A percentile compares a stretch with the other conserved stretches of the same genome.
Conservation (phyloP, 1,140 invertebrate species). For the Antheraea pernyi region DNA sequence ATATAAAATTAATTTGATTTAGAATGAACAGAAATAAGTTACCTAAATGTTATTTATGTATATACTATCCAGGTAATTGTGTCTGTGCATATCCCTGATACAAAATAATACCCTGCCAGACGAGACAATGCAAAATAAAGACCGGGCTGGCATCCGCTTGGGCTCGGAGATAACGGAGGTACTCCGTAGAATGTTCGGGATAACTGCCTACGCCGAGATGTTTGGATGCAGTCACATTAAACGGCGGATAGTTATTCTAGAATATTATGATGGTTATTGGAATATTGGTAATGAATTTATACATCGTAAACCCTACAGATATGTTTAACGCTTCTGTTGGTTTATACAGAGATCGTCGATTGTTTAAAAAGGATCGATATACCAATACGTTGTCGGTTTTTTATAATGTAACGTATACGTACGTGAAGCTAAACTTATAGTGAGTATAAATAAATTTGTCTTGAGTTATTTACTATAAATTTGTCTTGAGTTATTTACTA, state of each 20-base stretch:
- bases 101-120: constrained; percentile 11
- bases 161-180: constrained; percentile 9
- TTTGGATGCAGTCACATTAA: constrained; percentile 11
- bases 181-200: constrained; percentile 14
- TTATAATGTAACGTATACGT: too few species aligned
- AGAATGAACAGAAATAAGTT: neutral
- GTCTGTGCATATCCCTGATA: constrained; percentile 1
- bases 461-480: too few species aligned
- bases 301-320: neutral
- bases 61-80: neutral
- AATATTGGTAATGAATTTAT: neutral
- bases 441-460: too few species aligned
- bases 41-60: neutral
- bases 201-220: constrained; percentile 17
- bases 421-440: too few species aligned
- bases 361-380: too few species aligned
- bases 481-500: too few species aligned
- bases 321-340: neutral
- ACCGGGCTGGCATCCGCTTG: constrained; percentile 23
- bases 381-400: too few species aligned
- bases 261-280: constrained; percentile 7
- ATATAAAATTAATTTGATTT: too few species aligned
- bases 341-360: too few species aligned
- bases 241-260: neutral
- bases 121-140: constrained; percentile 30